Percentiles rank a stretch among this genome's conserved stretches.
Conservation (phyloP, 2,797 vertebrate species). For the Sylvia borin region DNA sequence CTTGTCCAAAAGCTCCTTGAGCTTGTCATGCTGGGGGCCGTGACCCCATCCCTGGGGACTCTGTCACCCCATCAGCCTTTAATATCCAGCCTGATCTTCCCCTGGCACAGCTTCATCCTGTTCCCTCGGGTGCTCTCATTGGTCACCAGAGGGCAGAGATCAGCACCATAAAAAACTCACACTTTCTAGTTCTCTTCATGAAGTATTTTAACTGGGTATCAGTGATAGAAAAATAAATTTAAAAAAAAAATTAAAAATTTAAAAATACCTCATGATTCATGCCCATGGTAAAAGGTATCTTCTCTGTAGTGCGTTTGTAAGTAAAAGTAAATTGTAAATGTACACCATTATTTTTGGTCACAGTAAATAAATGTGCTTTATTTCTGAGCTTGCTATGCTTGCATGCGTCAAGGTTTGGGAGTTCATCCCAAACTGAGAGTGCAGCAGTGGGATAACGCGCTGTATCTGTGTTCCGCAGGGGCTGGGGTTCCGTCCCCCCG, state of each 20-base stretch:
- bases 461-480: conserved; percentile 60
- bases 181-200: fast-evolving
- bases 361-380: fast-evolving
- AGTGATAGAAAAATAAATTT: no score
- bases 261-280: fast-evolving
- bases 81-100: background rate
- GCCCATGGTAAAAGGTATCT: background rate
- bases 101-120: background rate
- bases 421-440: fast-evolving
- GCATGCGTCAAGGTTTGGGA: background rate
- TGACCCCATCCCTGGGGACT: background rate
- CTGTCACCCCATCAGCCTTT: no score
- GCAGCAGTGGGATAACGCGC: fast-evolving
- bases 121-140: background rate
- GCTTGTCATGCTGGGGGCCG: background rate
- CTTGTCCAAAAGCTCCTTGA: background rate
- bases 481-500: conserved; percentile 76
- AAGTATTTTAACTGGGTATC: fast-evolving
- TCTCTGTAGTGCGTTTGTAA: background rate
- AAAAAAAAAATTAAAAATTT: no score
- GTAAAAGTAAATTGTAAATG: background rate
- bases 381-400: background rate
- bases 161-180: background rate
- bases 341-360: fast-evolving
- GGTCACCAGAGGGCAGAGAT: background rate